A percentile compares a stretch with the other conserved stretches of the same genome.
Evolutionary conservation across 2,797 vertebrate species (phyloP).

Genomic region (Mareca strepera): DNA sequence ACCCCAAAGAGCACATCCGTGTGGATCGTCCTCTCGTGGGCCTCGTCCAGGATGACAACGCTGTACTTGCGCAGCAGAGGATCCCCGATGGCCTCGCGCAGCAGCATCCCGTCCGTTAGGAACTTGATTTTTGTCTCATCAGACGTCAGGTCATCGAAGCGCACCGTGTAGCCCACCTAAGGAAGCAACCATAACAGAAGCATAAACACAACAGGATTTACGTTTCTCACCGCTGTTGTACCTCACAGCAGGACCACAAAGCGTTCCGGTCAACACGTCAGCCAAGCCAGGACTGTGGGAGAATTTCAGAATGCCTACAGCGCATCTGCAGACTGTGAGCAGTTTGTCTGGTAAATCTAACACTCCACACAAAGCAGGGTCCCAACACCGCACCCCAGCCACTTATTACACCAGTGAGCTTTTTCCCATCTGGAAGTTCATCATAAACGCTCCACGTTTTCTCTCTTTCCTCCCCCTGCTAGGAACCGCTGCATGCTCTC

Average conservation of each 20-base stretch:
- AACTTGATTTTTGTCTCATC: conserved; percentile 91
- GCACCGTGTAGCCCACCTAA: conserved; percentile 95
- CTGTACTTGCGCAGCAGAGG: conserved; percentile 90
- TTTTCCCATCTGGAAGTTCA: background rate
- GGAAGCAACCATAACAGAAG: rapidly evolving
- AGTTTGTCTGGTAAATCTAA: background rate
- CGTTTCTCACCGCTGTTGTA: rapidly evolving
- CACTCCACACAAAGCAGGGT: background rate
- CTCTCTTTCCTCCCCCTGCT: background rate
- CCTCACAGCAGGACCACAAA: background rate
- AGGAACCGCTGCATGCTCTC: background rate
- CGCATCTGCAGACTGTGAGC: background rate
- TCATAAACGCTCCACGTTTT: background rate
- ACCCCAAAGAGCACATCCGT: conserved; percentile 96
- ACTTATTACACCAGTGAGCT: background rate
- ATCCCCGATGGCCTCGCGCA: conserved; percentile 93
- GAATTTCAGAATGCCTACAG: background rate
- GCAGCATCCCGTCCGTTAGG: conserved; percentile 95
- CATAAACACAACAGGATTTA: no score
- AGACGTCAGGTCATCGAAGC: conserved; percentile 94
- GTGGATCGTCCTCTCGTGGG: conserved; percentile 94
- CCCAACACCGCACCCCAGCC: background rate
- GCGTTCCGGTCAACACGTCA: no score
- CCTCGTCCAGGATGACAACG: conserved; percentile 92
- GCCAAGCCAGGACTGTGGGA: background rate